Evolutionary conservation across 2,113 vertebrate species (phyloP), one percentile per base, ranked within the genome.

Genomic region (Sclerurus mexicanus): DNA sequence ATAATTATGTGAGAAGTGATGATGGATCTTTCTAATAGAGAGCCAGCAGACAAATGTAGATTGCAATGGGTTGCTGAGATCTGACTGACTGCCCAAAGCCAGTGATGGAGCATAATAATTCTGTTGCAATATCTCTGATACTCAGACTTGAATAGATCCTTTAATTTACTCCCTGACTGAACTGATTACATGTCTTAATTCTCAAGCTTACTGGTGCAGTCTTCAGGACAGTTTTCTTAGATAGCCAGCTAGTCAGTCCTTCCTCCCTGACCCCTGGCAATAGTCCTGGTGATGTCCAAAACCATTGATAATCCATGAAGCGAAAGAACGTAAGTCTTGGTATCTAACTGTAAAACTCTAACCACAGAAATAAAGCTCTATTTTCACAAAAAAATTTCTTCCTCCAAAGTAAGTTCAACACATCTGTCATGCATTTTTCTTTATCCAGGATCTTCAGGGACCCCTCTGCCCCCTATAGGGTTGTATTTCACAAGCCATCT

Each of bases 401-500:
- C 20, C 60, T 93, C 23, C 22, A 28, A 72, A 85, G 14, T 50
- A 84, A 78, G 15, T 72, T 85, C 30, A 79, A 37, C 30, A 4
- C 21, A 60, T 82, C 74, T 76, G 1, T 87, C 60, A 30, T 58
- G 39, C 10, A 12, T 87, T 93, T 91, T 93, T 68, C 39, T 86
- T 87, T 74, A 83, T 42, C 24, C 18, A 28, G 68, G 58, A 60
- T 84, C 55, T 87, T 75, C 40, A 39, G 90, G 33, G 85, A 27
- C 19, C 78, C 39, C 14, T 78, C 22, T 60, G 9, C 37, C 76
- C 44, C 37, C 22, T 66, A 15, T 16, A 60, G 67, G 40, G 90
- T 95, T 93, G 18, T 56, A 83, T 96, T 96, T 94, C 92, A 90
- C 58, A 68, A 93, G 67, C 62, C 90, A 94, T 92, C 82, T 96